phyloP scores from a whole-genome alignment of 2,888 invertebrate genomes.

The Clunio marinus region DNA sequence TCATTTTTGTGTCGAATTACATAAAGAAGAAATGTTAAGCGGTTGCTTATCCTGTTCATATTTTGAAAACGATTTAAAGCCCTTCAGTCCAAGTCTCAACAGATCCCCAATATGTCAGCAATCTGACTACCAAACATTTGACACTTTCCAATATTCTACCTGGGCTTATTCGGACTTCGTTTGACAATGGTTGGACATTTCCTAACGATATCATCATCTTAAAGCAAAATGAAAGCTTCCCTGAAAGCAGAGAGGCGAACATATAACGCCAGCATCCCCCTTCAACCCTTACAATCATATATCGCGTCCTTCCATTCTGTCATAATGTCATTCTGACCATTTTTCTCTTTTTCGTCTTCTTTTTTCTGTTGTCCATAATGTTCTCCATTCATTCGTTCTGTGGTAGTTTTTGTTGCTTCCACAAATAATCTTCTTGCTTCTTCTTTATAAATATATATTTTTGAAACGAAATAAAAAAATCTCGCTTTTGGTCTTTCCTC shows the following conservation, averaged over 20 bases:
- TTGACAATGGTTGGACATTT: too few species aligned
- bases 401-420: not conserved
- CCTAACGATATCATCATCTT: not conserved
- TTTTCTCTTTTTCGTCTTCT: not conserved
- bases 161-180: too few species aligned
- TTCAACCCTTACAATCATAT: slow-evolving; percentile 31
- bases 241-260: not conserved
- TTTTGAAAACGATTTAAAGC: too few species aligned
- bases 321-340: slow-evolving; percentile 24
- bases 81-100: too few species aligned
- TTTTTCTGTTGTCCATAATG: not conserved
- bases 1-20: too few species aligned
- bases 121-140: too few species aligned
- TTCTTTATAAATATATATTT: slow-evolving; percentile 4
- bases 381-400: not conserved
- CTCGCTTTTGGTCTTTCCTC: not conserved
- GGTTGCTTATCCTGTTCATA: too few species aligned
- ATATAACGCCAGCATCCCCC: not conserved
- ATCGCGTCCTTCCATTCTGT: slow-evolving; percentile 25
- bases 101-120: too few species aligned
- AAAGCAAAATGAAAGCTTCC: not conserved
- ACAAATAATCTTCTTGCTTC: slow-evolving; percentile 9
- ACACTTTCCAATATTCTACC: too few species aligned
- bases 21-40: too few species aligned
- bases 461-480: not conserved